A percentile compares a stretch with the other conserved stretches of the same genome.
Evolutionary conservation across 2,113 vertebrate genomes (phyloP).

Genomic region (Noturus placidus): DNA sequence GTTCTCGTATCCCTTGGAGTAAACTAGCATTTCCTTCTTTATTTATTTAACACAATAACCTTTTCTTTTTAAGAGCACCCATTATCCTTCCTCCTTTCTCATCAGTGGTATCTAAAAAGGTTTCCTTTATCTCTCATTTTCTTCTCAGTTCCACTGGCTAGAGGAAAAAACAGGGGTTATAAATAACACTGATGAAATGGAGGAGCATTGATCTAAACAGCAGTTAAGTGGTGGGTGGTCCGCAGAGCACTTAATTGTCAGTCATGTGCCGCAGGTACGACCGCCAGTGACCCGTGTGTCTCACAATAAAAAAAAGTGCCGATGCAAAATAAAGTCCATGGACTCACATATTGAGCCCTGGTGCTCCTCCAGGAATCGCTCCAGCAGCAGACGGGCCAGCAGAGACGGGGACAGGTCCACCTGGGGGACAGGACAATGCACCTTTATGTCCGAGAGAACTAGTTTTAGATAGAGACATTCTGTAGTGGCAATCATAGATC

Average conservation of each 20-base stretch:
- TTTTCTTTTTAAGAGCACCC: neutral
- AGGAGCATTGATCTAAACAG: constrained; percentile 73
- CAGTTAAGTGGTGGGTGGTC: constrained; percentile 77
- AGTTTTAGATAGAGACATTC: neutral
- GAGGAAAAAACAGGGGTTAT: constrained; percentile 58
- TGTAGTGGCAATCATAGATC: neutral
- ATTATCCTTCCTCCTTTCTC: constrained; percentile 35
- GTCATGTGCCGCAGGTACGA: constrained; percentile 72
- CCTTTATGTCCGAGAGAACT: neutral
- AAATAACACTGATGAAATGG: constrained; percentile 73
- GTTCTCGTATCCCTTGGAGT: neutral
- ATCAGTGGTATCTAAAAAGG: constrained; percentile 52
- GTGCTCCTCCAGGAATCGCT: constrained; percentile 84
- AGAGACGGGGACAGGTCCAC: constrained; percentile 90
- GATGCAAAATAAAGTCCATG: constrained; percentile 45
- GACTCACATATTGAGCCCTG: constrained; percentile 83
- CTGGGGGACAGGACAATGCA: constrained; percentile 67
- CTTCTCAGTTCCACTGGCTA: constrained; percentile 55
- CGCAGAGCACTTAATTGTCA: constrained; percentile 77
- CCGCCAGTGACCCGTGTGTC: constrained; percentile 69
- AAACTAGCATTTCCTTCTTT: neutral
- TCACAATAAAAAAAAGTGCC: constrained; percentile 59
- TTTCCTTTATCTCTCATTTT: constrained; percentile 61
- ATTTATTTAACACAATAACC: neutral
- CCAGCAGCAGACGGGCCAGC: constrained; percentile 89